A percentile compares a stretch with the other conserved stretches of the same genome.
Conservation (phyloP, 2,113 vertebrate genomes). For the Mugil cephalus region DNA sequence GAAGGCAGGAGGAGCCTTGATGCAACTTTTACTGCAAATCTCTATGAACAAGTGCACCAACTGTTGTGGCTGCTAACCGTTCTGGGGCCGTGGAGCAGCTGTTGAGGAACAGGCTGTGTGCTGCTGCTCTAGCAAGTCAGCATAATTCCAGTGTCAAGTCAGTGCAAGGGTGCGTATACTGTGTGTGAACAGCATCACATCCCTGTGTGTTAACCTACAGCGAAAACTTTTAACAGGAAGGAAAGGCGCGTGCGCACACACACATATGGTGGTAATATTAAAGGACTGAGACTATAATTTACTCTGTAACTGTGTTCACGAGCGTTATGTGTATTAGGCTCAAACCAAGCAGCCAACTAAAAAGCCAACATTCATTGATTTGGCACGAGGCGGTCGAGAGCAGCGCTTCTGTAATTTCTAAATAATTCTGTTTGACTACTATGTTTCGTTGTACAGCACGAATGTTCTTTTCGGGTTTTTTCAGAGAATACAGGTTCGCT, state of each 20-base stretch:
- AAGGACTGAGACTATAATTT: slow-evolving; percentile 38
- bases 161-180: background rate
- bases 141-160: background rate
- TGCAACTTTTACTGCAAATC: slow-evolving; percentile 39
- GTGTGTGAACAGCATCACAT: background rate
- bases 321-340: slow-evolving; percentile 39
- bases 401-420: slow-evolving; percentile 37
- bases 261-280: slow-evolving; percentile 9
- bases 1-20: slow-evolving; percentile 31
- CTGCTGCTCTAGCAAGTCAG: slow-evolving; percentile 1
- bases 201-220: slow-evolving; percentile 13
- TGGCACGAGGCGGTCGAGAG: slow-evolving; percentile 8
- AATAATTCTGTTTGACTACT: slow-evolving; percentile 46
- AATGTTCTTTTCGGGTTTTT: background rate
- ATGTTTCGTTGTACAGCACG: slow-evolving; percentile 29
- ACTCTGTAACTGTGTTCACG: slow-evolving; percentile 50
- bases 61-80: slow-evolving; percentile 52
- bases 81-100: slow-evolving; percentile 40
- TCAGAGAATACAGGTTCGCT: background rate
- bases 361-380: slow-evolving; percentile 64
- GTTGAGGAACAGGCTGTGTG: slow-evolving; percentile 20
- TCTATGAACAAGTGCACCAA: slow-evolving; percentile 55
- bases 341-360: slow-evolving; percentile 35
- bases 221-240: slow-evolving; percentile 55
- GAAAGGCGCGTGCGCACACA: slow-evolving; percentile 32